Percentiles rank a stretch among this genome's conserved stretches.
Evolutionary conservation across 35 echinoderm and acorn worm species (phyloP).

Genomic region (Anneissia japonica): DNA sequence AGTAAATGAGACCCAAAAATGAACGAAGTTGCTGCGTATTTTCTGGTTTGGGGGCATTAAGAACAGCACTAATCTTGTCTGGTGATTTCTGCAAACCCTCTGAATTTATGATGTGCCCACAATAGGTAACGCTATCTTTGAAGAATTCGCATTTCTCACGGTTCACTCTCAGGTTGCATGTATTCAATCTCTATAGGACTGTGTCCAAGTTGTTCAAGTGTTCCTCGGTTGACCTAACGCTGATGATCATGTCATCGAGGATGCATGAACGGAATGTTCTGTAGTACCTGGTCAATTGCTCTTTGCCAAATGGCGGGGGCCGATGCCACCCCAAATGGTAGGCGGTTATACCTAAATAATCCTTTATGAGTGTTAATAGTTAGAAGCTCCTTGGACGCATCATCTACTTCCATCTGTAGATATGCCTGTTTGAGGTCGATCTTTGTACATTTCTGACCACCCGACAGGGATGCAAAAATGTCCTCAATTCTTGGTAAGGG

Average conservation of each 20-base stretch:
- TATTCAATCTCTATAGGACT: neutral
- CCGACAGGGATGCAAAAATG: conserved; percentile 13
- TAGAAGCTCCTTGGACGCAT: neutral
- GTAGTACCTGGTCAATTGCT: neutral
- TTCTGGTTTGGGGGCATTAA: neutral
- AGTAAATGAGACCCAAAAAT: conserved; percentile 10
- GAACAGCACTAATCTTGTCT: neutral
- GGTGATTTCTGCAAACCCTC: neutral
- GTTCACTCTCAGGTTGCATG: neutral
- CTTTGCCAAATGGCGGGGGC: neutral
- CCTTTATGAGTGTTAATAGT: neutral
- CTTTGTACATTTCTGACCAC: conserved; percentile 6
- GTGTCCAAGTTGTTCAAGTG: neutral
- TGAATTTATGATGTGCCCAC: neutral
- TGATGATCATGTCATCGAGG: neutral
- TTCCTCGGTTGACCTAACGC: neutral
- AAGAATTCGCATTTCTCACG: conserved; percentile 13
- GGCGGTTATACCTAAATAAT: neutral
- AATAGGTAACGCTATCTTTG: neutral
- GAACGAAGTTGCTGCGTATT: conserved; percentile 1
- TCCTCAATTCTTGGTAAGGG: conserved; percentile 39
- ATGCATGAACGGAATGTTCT: conserved; percentile 1
- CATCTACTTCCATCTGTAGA: neutral
- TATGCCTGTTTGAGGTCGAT: conserved; percentile 9
- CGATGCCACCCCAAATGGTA: neutral